phyloP scores from a whole-genome alignment of 2,113 vertebrate species.

The Colius striatus region DNA sequence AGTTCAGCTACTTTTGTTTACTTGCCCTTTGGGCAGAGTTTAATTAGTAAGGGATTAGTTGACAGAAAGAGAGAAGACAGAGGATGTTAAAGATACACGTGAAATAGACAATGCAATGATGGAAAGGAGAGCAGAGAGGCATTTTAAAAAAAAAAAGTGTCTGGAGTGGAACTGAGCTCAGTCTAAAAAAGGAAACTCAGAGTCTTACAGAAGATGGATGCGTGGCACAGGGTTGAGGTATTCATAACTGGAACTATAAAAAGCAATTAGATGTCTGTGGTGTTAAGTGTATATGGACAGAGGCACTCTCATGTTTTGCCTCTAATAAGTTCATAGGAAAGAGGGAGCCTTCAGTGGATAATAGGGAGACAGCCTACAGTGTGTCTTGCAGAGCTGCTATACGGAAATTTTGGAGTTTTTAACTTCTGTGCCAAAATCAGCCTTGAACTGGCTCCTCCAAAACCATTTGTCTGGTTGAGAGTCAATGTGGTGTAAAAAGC shows the following conservation, averaged over 20 bases:
- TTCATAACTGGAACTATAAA: neutral
- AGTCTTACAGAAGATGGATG: neutral
- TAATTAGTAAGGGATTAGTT: slow-evolving; percentile 23
- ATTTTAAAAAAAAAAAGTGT: neutral
- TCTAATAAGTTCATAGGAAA: neutral
- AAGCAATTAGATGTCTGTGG: neutral
- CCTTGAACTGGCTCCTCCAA: neutral
- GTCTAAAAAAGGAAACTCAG: neutral
- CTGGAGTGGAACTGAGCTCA: neutral
- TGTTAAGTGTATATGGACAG: neutral
- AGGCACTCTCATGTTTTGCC: neutral
- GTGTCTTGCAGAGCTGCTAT: neutral
- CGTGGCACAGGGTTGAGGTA: neutral
- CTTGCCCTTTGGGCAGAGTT: neutral
- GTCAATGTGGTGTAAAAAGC: neutral
- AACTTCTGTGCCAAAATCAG: neutral
- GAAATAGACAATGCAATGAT: neutral
- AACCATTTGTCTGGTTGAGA: neutral
- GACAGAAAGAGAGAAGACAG: neutral
- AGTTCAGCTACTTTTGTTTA: neutral
- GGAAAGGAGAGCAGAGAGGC: neutral
- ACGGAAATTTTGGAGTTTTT: neutral
- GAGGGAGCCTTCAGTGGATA: neutral
- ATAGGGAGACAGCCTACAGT: neutral
- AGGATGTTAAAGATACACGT: neutral